Evolutionary conservation across 2,888 invertebrate genomes (phyloP), one percentile per base, ranked within the genome.

Genomic region (Ptychoptera contaminata): DNA sequence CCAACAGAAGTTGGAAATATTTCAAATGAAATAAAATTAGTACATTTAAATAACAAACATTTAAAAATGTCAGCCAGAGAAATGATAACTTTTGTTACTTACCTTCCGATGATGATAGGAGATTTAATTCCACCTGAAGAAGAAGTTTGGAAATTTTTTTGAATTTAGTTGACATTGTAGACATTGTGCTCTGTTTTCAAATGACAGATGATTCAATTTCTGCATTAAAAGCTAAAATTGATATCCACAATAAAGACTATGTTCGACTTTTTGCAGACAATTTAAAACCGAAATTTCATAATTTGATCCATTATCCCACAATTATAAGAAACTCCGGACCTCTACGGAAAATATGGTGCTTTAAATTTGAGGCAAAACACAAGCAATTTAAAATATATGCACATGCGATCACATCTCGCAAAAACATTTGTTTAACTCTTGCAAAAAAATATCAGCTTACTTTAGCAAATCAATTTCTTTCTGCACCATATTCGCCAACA

Each of bases 91-190:
- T 55, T 55, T 48, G 35, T 49, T 23, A 35, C 34, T 16, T 53
- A 50, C 47, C 50, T 56, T 44, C 49, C 52, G 7, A 12, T 55
- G 2, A 51, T 56, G 44, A 42, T 56, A 32, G 56, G 53, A 2
- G 54, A 57, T 44, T 32, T 56, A 1, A 43, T 56, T 35, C 53
- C 54, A 10, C 31, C 32, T 16, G 49, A 53, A 46, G 52, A 56
- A 37, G 37, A 40, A 3, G 51, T 53, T 14, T 56, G 55, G 53
- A 32, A 42, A 11, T 53, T 53, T 47, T 12, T 53, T 32, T 38
- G 8, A 48, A 51, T 46, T 49, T 56, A 14, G 42, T 49, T 9
- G 51, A 54, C 51, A 49, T 55, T 16, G 47, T 54, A 39, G 52
- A 55, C 40, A 40, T 54, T 8, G 12, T 55, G 8, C 37, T 43